Conservation (phyloP, 2,888 invertebrate species). For the Tiliacea citrago region DNA sequence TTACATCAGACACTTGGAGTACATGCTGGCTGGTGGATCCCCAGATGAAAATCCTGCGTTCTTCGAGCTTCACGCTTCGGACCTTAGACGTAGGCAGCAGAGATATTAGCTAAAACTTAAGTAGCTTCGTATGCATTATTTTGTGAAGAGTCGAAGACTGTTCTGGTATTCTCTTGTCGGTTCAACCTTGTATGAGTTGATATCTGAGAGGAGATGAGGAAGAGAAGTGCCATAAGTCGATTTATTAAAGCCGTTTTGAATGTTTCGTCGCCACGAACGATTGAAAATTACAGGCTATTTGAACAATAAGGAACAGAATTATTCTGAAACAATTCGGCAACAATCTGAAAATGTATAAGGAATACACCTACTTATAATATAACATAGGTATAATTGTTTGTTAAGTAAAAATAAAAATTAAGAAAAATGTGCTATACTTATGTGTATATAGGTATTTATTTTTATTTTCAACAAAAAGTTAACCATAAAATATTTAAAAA, state of each 20-base stretch:
- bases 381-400: neutral
- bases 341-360: neutral
- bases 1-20: conserved; percentile 94
- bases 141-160: neutral
- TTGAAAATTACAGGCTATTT: neutral
- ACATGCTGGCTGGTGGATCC: conserved; percentile 86
- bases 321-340: neutral
- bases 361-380: neutral
- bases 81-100: conserved; percentile 77
- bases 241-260: neutral
- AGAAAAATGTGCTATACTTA: neutral
- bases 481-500: neutral
- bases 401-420: neutral
- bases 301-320: neutral
- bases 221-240: neutral
- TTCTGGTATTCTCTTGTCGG: neutral
- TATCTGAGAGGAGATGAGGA: neutral
- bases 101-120: conserved; percentile 67
- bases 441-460: neutral
- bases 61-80: conserved; percentile 80
- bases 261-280: neutral
- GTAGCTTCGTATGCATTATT: neutral
- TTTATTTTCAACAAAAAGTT: conserved; percentile 16
- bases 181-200: no score
- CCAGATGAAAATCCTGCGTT: conserved; percentile 81